These are phyloP conservation scores for Galeopterus variegatus DNA, from an alignment of 2,113 vertebrate species.

Conservation along the genomic window DNA sequence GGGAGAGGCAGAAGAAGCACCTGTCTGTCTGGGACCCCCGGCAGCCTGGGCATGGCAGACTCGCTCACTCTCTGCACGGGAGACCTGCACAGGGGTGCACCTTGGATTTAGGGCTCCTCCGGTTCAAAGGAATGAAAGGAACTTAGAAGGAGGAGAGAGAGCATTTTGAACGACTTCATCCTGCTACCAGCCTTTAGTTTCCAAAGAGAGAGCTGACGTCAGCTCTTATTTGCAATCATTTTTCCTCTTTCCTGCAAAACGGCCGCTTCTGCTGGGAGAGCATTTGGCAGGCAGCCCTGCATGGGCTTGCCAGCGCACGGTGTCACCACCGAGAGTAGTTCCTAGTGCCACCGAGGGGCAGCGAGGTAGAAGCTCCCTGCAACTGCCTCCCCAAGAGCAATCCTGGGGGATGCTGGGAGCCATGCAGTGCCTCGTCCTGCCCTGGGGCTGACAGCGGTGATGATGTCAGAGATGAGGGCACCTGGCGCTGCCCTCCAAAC, in stretches of 20 bases:
- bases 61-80: background rate
- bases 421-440: background rate
- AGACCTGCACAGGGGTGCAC: background rate
- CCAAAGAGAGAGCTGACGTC: constrained; percentile 72
- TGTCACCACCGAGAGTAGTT: background rate
- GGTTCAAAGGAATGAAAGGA: background rate
- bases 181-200: constrained; percentile 15
- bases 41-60: constrained; percentile 7
- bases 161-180: constrained; percentile 65
- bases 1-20: constrained; percentile 75
- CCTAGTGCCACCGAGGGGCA: background rate
- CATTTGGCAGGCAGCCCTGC: constrained; percentile 75
- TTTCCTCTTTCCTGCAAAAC: constrained; percentile 76
- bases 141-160: background rate
- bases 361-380: background rate
- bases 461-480: background rate
- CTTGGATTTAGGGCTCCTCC: background rate
- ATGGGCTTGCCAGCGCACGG: background rate
- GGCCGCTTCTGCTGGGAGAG: constrained; percentile 67
- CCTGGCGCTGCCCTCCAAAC: background rate
- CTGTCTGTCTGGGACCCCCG: constrained; percentile 60
- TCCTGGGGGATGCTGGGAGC: background rate
- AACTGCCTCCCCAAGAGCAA: background rate
- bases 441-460: background rate
- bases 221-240: constrained; percentile 78